Evolutionary conservation across 2,888 invertebrate genomes (phyloP).

Genomic region (Sarcophaga caerulescens): DNA sequence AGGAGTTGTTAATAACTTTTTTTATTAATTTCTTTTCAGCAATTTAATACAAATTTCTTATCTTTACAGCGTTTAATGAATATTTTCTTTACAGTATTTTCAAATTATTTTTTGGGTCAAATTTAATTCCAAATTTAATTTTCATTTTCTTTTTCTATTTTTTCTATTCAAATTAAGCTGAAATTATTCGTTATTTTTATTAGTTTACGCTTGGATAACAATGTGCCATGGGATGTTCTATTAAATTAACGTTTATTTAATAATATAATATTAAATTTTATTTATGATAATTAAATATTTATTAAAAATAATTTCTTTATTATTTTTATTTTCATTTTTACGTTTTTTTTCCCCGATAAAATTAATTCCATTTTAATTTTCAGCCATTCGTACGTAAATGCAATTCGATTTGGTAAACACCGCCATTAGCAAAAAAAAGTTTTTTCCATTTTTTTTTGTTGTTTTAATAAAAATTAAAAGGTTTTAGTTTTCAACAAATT

Average conservation of each 20-base stretch:
- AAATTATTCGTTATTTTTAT: neutral
- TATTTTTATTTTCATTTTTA: neutral
- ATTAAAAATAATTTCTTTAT: conserved; percentile 27
- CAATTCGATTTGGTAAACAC: conserved; percentile 32
- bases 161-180: neutral
- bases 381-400: conserved; percentile 15
- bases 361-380: conserved; percentile 40
- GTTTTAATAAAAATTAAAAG: too few relatives aligned
- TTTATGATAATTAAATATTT: conserved; percentile 36
- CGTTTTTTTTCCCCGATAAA: neutral
- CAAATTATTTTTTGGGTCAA: neutral
- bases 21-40: neutral
- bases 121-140: neutral
- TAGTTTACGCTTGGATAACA: neutral
- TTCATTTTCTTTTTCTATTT: neutral
- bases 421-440: neutral
- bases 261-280: too few relatives aligned
- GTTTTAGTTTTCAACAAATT: conserved; percentile 35
- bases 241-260: conserved; percentile 14
- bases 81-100: conserved; percentile 3
- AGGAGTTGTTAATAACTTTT: neutral
- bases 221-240: neutral
- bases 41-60: conserved; percentile 36
- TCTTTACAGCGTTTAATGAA: conserved; percentile 30
- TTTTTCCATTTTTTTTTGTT: too few relatives aligned